A percentile compares a stretch with the other conserved stretches of the same genome.
Conservation (phyloP, 2,113 vertebrate genomes). For the Gasterosteus aculeatus region DNA sequence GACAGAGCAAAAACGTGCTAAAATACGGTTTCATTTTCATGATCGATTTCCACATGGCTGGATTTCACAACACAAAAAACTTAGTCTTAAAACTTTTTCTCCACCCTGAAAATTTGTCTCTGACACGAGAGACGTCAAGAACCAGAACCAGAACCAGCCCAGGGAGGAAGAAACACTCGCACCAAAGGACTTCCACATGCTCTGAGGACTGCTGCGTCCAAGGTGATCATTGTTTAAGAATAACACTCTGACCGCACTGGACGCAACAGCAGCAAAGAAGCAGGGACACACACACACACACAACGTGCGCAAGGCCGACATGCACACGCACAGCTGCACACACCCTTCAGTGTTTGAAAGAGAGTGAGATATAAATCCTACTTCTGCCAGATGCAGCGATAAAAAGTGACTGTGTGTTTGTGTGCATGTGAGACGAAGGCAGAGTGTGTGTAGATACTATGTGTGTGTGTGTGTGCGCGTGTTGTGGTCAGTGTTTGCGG, state of each 20-base stretch:
- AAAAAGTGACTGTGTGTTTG: slow-evolving; percentile 39
- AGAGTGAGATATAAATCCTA: slow-evolving; percentile 68
- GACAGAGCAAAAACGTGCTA: slow-evolving; percentile 14
- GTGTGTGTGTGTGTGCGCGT: slow-evolving; percentile 32
- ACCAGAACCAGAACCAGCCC: slow-evolving; percentile 52
- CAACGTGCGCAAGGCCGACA: not conserved
- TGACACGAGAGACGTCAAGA: slow-evolving; percentile 43
- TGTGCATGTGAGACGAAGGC: slow-evolving; percentile 2
- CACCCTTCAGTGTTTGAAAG: slow-evolving; percentile 60
- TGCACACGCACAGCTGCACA: slow-evolving; percentile 62
- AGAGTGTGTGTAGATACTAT: slow-evolving; percentile 14
- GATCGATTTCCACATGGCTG: slow-evolving; percentile 47
- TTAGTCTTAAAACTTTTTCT: slow-evolving; percentile 37
- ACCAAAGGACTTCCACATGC: slow-evolving; percentile 70
- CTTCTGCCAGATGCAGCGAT: slow-evolving; percentile 64
- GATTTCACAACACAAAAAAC: slow-evolving; percentile 38
- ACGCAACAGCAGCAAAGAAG: slow-evolving; percentile 32
- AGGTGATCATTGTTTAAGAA: slow-evolving; percentile 42
- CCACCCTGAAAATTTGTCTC: slow-evolving; percentile 33
- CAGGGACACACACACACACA: slow-evolving; percentile 3
- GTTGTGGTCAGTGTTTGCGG: slow-evolving; percentile 68
- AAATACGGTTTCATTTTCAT: slow-evolving; percentile 41
- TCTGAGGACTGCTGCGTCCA: slow-evolving; percentile 39
- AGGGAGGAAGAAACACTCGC: slow-evolving; percentile 44
- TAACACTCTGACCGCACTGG: slow-evolving; percentile 50